Percentiles rank a stretch among this genome's conserved stretches.
These are phyloP conservation scores for Streptopelia turtur DNA, from an alignment of 2,797 vertebrate species.

Conservation along the genomic window DNA sequence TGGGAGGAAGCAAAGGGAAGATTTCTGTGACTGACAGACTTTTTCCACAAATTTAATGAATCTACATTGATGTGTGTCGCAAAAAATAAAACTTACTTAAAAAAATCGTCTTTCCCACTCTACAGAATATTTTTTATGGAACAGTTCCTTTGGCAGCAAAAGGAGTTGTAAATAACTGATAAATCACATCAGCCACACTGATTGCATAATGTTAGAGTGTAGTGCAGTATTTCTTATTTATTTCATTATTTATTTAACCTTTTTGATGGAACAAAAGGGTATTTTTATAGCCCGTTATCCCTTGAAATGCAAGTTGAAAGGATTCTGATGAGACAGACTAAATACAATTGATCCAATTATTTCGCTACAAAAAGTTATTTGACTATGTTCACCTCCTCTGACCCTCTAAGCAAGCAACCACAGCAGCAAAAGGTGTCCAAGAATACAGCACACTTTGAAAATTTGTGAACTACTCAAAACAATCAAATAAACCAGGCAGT, in stretches of 20 bases:
- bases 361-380: not conserved
- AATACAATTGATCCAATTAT: not conserved
- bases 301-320: not conserved
- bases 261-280: not conserved
- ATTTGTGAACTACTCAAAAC: not conserved
- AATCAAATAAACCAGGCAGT: not conserved
- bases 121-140: slow-evolving; percentile 13
- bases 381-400: not conserved
- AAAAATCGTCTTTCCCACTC: not conserved
- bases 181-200: not conserved
- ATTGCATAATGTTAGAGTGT: not conserved
- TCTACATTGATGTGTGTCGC: not conserved
- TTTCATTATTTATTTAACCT: slow-evolving; percentile 42
- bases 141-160: slow-evolving; percentile 7
- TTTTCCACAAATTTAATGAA: not conserved
- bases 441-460: not conserved
- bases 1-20: not conserved
- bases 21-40: not conserved
- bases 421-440: not conserved
- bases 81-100: slow-evolving; percentile 21
- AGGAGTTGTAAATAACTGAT: not conserved
- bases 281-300: not conserved
- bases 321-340: not conserved
- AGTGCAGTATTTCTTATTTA: not conserved
- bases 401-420: not conserved